A percentile compares a stretch with the other conserved stretches of the same genome.
phyloP scores from a whole-genome alignment of 2,797 vertebrate genomes.

The Ptychobarbus kaznakovi region DNA sequence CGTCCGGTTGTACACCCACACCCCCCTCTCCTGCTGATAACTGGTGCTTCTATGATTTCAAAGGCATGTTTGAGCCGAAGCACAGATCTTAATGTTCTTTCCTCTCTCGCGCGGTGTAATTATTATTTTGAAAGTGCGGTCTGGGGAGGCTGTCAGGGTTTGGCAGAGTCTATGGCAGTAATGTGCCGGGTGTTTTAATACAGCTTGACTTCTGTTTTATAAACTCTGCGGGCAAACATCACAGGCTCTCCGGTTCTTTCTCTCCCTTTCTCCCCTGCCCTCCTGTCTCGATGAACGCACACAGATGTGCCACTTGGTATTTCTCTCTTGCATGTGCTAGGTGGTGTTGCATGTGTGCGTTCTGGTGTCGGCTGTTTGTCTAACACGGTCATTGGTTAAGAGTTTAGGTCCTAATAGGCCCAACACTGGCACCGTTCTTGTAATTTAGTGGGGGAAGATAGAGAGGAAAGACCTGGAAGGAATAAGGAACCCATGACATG shows the following conservation, averaged over 20 bases:
- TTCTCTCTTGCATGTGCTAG: slow-evolving; percentile 29
- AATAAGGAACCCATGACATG: slow-evolving; percentile 19
- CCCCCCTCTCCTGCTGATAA: slow-evolving; percentile 66
- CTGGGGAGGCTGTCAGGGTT: slow-evolving; percentile 67
- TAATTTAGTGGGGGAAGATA: slow-evolving; percentile 39
- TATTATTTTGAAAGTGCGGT: slow-evolving; percentile 76
- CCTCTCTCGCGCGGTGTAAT: slow-evolving; percentile 68
- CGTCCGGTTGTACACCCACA: slow-evolving; percentile 46
- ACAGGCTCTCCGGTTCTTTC: slow-evolving; percentile 65
- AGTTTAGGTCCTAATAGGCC: slow-evolving; percentile 28
- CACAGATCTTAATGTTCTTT: slow-evolving; percentile 66
- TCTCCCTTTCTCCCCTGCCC: slow-evolving; percentile 50
- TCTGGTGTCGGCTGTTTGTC: slow-evolving; percentile 35
- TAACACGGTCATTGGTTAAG: slow-evolving; percentile 41
- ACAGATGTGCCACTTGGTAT: slow-evolving; percentile 47
- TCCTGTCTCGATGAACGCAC: slow-evolving; percentile 50
- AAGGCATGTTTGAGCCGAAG: slow-evolving; percentile 72
- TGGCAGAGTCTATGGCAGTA: slow-evolving; percentile 68
- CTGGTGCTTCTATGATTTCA: slow-evolving; percentile 76
- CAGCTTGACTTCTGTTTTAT: slow-evolving; percentile 75
- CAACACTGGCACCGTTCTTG: slow-evolving; percentile 23
- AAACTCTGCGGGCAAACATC: slow-evolving; percentile 73
- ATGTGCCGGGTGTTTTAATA: slow-evolving; percentile 68
- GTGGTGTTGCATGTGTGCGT: slow-evolving; percentile 2
- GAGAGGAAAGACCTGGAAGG: slow-evolving; percentile 13